phyloP scores from a whole-genome alignment of 2,113 vertebrate species.

The Eleginops maclovinus region DNA sequence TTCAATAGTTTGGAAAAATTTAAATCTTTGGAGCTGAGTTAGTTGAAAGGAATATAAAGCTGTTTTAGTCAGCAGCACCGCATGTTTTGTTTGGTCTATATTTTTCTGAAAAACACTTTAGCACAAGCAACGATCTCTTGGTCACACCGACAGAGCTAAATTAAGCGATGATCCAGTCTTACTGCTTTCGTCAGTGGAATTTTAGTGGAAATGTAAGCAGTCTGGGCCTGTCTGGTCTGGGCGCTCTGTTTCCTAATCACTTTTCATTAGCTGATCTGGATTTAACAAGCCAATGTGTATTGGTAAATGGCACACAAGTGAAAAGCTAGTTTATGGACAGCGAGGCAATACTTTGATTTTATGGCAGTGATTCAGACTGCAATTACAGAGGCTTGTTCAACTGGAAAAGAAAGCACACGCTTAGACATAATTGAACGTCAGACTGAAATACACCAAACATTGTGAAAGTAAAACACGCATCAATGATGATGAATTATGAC shows the following conservation, averaged over 20 bases:
- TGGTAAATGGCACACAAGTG: conserved; percentile 60
- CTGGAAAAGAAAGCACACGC: conserved; percentile 49
- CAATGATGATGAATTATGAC: neutral
- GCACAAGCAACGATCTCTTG: conserved; percentile 38
- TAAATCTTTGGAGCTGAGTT: conserved; percentile 3
- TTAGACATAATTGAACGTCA: conserved; percentile 15
- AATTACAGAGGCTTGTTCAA: conserved; percentile 38
- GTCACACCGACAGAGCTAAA: conserved; percentile 35
- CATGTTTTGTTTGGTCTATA: conserved; percentile 56
- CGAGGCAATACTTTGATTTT: conserved; percentile 51
- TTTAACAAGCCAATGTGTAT: conserved; percentile 55
- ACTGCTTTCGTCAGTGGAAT: conserved; percentile 70
- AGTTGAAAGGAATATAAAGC: conserved; percentile 7
- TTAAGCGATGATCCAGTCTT: conserved; percentile 39
- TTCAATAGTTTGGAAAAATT: neutral
- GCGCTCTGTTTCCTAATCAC: conserved; percentile 61
- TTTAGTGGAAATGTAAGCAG: conserved; percentile 63
- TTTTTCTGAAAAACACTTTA: conserved; percentile 50
- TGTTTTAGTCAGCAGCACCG: conserved; percentile 7
- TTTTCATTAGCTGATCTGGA: conserved; percentile 65
- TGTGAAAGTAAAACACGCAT: conserved; percentile 5
- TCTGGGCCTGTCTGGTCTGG: conserved; percentile 58
- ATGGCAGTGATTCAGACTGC: conserved; percentile 46
- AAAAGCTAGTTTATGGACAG: conserved; percentile 55
- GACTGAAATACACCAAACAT: conserved; percentile 24